Evolutionary conservation across 2,797 vertebrate genomes (phyloP).

Genomic region (Coranthus polyacanthus): DNA sequence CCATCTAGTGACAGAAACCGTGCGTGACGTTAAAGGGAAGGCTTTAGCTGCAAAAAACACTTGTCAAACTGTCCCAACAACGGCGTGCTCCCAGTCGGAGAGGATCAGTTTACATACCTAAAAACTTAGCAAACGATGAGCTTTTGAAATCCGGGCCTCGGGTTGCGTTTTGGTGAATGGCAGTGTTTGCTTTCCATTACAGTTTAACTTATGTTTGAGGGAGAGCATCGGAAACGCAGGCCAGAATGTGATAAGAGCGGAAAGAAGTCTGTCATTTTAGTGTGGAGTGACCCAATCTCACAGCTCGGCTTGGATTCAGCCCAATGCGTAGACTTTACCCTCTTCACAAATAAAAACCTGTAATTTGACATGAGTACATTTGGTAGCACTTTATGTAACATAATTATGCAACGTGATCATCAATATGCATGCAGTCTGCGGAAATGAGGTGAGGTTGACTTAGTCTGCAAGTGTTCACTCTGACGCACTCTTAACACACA

Average conservation of each 20-base stretch:
- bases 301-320: slow-evolving; percentile 39
- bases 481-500: background rate
- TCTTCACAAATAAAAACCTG: slow-evolving; percentile 70
- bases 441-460: background rate
- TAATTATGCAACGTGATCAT: slow-evolving; percentile 53
- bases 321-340: slow-evolving; percentile 76
- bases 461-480: background rate
- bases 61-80: slow-evolving; percentile 10
- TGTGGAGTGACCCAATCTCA: slow-evolving; percentile 64
- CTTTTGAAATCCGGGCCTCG: slow-evolving; percentile 11
- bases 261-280: slow-evolving; percentile 72
- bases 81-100: background rate
- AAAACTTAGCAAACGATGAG: slow-evolving; percentile 8
- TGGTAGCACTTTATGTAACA: slow-evolving; percentile 54
- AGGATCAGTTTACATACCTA: slow-evolving; percentile 12
- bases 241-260: slow-evolving; percentile 70
- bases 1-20: slow-evolving; percentile 62
- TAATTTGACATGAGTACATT: slow-evolving; percentile 41
- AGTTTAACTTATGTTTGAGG: slow-evolving; percentile 74
- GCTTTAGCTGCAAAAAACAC: too few relatives aligned
- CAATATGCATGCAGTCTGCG: background rate
- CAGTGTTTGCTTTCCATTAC: slow-evolving; percentile 77
- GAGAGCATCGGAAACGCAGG: slow-evolving; percentile 61
- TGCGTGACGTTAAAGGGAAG: background rate
- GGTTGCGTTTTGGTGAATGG: slow-evolving; percentile 60